Conservation (phyloP, 2,888 invertebrate species). For the Nephrocerus scutellatus region DNA sequence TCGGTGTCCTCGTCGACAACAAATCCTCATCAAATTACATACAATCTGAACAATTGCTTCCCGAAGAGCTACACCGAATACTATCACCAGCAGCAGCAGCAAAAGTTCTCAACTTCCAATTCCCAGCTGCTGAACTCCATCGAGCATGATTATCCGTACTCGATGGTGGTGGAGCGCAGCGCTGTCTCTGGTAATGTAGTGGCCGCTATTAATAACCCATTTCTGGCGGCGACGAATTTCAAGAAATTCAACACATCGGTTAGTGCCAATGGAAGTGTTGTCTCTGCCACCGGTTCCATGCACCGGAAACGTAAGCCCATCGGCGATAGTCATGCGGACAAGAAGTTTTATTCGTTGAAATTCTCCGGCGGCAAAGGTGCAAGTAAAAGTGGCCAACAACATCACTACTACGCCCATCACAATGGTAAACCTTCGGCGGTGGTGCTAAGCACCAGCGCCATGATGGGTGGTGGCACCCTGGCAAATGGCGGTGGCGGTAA, state of each 20-base stretch:
- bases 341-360: slow-evolving; percentile 46
- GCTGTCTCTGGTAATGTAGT: slow-evolving; percentile 17
- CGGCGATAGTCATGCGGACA: slow-evolving; percentile 29
- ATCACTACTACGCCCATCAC: no score
- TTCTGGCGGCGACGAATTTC: slow-evolving; percentile 39
- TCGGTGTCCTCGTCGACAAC: slow-evolving; percentile 9
- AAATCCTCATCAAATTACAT: slow-evolving; percentile 33
- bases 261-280: slow-evolving; percentile 17
- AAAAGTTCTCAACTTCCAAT: slow-evolving; percentile 31
- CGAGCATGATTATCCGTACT: slow-evolving; percentile 38
- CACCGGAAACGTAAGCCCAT: slow-evolving; percentile 29
- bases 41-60: slow-evolving; percentile 44
- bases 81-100: slow-evolving; percentile 40
- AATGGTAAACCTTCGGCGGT: slow-evolving; percentile 26
- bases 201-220: slow-evolving; percentile 37
- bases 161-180: slow-evolving; percentile 35
- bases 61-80: slow-evolving; percentile 45
- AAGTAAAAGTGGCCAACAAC: slow-evolving; percentile 21
- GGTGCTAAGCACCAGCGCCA: slow-evolving; percentile 8
- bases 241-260: slow-evolving; percentile 37
- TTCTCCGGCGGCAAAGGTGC: slow-evolving; percentile 30
- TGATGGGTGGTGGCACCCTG: slow-evolving; percentile 4
- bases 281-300: slow-evolving; percentile 26
- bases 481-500: slow-evolving; percentile 24
- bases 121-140: slow-evolving; percentile 35